Conservation (phyloP, 2,113 vertebrate genomes). For the Bujurquina vittata region DNA sequence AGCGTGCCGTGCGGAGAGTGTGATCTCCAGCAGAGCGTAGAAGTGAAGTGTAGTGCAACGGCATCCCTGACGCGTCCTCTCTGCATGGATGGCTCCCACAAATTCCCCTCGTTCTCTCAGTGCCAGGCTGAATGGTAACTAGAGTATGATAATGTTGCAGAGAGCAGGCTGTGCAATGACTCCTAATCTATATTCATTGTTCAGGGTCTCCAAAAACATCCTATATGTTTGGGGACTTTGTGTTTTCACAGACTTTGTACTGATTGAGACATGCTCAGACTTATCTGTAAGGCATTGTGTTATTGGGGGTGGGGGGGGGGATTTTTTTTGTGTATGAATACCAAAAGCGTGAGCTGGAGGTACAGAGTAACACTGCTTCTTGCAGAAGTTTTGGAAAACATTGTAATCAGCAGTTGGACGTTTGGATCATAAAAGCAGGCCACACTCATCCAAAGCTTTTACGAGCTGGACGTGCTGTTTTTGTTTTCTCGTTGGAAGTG, state of each 20-base stretch:
- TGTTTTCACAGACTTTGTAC: background rate
- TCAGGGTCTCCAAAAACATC: background rate
- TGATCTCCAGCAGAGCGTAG: slow-evolving; percentile 8
- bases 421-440: no score
- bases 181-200: background rate
- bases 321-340: background rate
- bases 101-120: background rate
- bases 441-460: no score
- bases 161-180: background rate
- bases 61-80: background rate
- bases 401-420: no score
- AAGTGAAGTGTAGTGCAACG: slow-evolving; percentile 7
- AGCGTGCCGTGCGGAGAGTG: background rate
- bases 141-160: slow-evolving; percentile 23
- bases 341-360: background rate
- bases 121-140: background rate
- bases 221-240: background rate
- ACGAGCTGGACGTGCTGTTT: no score
- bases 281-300: background rate
- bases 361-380: no score
- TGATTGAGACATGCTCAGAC: background rate
- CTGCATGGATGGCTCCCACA: background rate
- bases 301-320: no score
- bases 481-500: no score
- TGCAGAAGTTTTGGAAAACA: no score